phyloP scores from a whole-genome alignment of 1,140 invertebrate genomes.

The Drosophila melanica region DNA sequence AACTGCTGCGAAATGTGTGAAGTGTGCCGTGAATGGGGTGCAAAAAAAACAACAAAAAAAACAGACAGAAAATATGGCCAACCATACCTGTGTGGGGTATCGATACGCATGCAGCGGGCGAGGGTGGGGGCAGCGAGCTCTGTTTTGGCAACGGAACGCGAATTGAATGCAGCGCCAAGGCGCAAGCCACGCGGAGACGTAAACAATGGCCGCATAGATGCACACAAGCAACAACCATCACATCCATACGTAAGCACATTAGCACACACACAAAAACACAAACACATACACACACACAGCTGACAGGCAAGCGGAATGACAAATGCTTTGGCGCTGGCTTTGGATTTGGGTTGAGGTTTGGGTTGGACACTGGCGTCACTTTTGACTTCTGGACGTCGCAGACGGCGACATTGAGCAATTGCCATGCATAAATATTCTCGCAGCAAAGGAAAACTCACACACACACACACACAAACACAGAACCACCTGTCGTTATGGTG shows the following conservation, averaged over 20 bases:
- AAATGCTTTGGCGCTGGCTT: conserved; percentile 54
- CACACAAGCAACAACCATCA: conserved; percentile 11
- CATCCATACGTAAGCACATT: too few species aligned
- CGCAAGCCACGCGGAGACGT: conserved; percentile 14
- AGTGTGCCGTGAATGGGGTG: conserved; percentile 28
- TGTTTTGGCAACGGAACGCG: conserved; percentile 34
- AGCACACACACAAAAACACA: neutral
- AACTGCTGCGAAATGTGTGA: conserved; percentile 51
- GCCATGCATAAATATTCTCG: conserved; percentile 69
- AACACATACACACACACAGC: conserved; percentile 17
- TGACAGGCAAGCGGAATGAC: conserved; percentile 48
- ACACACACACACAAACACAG: conserved; percentile 13
- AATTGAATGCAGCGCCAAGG: conserved; percentile 52
- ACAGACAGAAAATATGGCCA: conserved; percentile 1
- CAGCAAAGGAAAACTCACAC: conserved; percentile 26
- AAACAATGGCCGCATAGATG: conserved; percentile 55
- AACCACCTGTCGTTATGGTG: conserved; percentile 44
- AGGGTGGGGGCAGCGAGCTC: neutral
- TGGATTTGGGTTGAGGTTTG: neutral
- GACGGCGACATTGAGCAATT: conserved; percentile 74
- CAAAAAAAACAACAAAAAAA: conserved; percentile 7
- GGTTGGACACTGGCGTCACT: conserved; percentile 30
- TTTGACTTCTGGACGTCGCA: conserved; percentile 37
- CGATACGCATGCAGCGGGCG: conserved; percentile 16
- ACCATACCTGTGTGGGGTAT: conserved; percentile 34